phyloP scores from a whole-genome alignment of 2,888 invertebrate species.

The Habroteleia sp. region DNA sequence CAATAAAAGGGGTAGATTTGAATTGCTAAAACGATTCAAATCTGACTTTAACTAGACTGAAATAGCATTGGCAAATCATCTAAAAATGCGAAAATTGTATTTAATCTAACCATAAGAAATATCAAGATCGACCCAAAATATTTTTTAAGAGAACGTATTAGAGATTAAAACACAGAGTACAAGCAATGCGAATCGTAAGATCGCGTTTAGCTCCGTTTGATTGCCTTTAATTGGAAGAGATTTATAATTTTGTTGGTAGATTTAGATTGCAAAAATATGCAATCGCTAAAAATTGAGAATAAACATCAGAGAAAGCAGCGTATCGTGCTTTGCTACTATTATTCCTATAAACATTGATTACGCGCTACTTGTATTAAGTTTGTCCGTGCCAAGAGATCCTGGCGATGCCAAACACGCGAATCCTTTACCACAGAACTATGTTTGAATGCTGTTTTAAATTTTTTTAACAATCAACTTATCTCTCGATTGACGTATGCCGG shows the following conservation, averaged over 20 bases:
- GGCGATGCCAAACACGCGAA: constrained; percentile 42
- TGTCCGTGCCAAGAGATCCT: constrained; percentile 16
- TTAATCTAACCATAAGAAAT: too few relatives aligned
- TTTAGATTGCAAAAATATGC: constrained; percentile 17
- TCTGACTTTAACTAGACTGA: too few relatives aligned
- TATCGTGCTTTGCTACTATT: constrained; percentile 44
- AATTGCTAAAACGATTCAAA: too few relatives aligned
- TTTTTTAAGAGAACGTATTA: constrained; percentile 4
- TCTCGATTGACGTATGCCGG: constrained; percentile 4
- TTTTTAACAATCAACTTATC: constrained; percentile 14
- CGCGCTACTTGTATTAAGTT: constrained; percentile 39
- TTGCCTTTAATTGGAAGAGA: constrained; percentile 27
- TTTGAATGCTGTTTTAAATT: constrained; percentile 7
- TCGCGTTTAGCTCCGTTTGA: constrained; percentile 13
- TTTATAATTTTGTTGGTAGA: constrained; percentile 4
- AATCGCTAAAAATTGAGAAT: constrained; percentile 28
- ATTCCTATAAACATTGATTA: constrained; percentile 36
- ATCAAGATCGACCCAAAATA: too few relatives aligned
- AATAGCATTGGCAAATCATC: too few relatives aligned
- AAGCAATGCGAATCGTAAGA: constrained; percentile 12
- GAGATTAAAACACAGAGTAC: constrained; percentile 1
- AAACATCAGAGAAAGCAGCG: constrained; percentile 8
- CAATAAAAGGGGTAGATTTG: too few relatives aligned
- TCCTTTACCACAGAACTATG: neutral
- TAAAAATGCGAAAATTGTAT: too few relatives aligned